A percentile compares a stretch with the other conserved stretches of the same genome.
These are phyloP conservation scores for Nasonia oneida DNA, from an alignment of 2,888 invertebrate species.

Conservation along the genomic window DNA sequence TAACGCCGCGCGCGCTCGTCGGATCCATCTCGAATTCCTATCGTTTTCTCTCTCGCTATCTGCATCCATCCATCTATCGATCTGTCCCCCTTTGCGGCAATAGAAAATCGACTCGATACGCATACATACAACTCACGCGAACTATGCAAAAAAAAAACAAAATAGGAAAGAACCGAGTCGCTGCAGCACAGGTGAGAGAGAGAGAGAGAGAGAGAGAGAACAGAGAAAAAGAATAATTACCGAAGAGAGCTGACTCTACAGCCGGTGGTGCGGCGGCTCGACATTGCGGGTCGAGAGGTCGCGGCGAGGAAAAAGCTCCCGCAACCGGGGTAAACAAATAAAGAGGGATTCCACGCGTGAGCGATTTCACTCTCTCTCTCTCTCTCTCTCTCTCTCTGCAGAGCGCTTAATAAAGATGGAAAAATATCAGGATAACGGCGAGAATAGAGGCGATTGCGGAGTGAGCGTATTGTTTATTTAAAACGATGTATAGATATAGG, in stretches of 20 bases:
- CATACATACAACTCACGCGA: background rate
- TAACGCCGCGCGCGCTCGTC: background rate
- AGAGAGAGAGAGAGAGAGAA: background rate
- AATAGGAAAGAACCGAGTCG: background rate
- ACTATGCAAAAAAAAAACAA: background rate
- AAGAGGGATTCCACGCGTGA: too few species aligned
- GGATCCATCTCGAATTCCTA: background rate
- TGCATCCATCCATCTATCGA: conserved; percentile 48
- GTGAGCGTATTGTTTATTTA: background rate
- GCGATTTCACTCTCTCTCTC: too few species aligned
- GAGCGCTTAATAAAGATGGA: too few species aligned
- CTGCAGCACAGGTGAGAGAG: background rate
- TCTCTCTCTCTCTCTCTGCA: too few species aligned
- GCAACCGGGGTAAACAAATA: too few species aligned
- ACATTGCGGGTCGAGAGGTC: background rate
- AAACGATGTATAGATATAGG: background rate
- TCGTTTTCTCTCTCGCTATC: conserved; percentile 32
- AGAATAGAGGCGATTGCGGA: too few species aligned
- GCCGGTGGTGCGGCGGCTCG: background rate
- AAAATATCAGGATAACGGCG: too few species aligned
- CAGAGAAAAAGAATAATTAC: background rate
- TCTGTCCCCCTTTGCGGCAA: conserved; percentile 9
- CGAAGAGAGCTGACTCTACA: background rate
- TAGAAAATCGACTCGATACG: background rate
- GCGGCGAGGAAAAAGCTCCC: background rate